Conservation (phyloP, 2,113 vertebrate genomes). For the Dasyornis broadbenti region DNA sequence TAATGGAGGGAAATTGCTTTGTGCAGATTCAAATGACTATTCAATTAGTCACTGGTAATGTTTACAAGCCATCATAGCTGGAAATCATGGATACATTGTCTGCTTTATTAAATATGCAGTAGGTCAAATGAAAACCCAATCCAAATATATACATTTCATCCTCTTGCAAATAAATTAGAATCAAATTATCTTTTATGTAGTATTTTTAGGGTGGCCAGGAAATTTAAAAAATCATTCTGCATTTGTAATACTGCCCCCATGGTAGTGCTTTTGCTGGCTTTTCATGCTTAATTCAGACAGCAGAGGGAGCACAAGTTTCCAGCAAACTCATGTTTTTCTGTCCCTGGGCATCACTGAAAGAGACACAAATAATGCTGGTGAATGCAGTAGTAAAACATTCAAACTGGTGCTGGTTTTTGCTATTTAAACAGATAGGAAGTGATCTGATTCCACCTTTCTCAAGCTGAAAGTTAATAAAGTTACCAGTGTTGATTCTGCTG, state of each 20-base stretch:
- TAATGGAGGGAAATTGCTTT: conserved; percentile 40
- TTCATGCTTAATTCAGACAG: background rate
- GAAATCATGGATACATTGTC: conserved; percentile 29
- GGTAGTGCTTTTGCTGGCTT: background rate
- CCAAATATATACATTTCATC: background rate
- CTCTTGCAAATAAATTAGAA: conserved; percentile 7
- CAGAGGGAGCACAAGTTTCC: conserved; percentile 43
- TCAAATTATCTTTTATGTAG: background rate
- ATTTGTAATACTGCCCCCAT: background rate
- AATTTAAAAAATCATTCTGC: background rate
- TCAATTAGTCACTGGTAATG: background rate
- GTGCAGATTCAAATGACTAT: conserved; percentile 5
- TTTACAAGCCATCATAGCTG: conserved; percentile 31
- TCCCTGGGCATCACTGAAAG: background rate
- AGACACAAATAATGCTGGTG: background rate
- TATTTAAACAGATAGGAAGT: background rate
- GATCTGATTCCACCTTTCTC: background rate
- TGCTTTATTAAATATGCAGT: conserved; percentile 20
- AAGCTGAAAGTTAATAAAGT: background rate
- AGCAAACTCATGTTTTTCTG: background rate
- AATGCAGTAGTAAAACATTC: background rate
- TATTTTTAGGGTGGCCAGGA: background rate
- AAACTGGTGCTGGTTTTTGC: background rate
- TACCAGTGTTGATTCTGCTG: background rate
- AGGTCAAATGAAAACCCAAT: conserved; percentile 3